Conservation (phyloP, 2,888 invertebrate genomes). For the Zhengitettix transpicula region DNA sequence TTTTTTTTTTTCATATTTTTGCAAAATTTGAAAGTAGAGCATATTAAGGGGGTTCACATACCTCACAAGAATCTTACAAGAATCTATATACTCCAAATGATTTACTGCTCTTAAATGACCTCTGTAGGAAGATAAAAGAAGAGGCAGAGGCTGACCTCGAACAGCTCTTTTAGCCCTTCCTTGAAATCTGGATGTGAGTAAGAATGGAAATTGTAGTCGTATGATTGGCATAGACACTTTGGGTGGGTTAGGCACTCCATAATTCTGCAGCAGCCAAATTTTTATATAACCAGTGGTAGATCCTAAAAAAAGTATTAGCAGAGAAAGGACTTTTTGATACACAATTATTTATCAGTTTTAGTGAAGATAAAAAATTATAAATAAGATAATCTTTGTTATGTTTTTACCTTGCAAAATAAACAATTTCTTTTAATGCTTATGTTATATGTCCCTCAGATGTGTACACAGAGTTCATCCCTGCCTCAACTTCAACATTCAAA, state of each 20-base stretch:
- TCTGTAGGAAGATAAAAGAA: conserved; percentile 49
- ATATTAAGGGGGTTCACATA: conserved; percentile 18
- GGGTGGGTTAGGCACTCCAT: conserved; percentile 32
- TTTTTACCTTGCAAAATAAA: neutral
- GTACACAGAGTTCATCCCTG: too few species aligned
- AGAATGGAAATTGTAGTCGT: conserved; percentile 52
- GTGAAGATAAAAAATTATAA: neutral
- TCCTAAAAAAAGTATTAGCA: conserved; percentile 13
- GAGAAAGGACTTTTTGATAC: neutral
- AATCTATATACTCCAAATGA: conserved; percentile 46
- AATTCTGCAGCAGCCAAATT: conserved; percentile 59
- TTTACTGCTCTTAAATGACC: conserved; percentile 55
- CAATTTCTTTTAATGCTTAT: neutral
- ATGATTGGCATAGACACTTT: conserved; percentile 42
- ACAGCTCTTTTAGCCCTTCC: conserved; percentile 51
- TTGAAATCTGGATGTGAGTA: conserved; percentile 45
- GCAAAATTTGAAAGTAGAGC: neutral
- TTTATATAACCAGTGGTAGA: conserved; percentile 58
- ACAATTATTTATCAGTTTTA: neutral
- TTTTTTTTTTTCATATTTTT: too few species aligned
- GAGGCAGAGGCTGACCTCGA: conserved; percentile 41
- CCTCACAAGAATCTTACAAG: conserved; percentile 49
- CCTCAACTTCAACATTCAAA: too few species aligned
- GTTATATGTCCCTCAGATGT: too few species aligned
- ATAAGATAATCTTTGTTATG: neutral